Evolutionary conservation across 2,797 vertebrate species (phyloP), one percentile per base, ranked within the genome.

Genomic region (Scleropages formosus): DNA sequence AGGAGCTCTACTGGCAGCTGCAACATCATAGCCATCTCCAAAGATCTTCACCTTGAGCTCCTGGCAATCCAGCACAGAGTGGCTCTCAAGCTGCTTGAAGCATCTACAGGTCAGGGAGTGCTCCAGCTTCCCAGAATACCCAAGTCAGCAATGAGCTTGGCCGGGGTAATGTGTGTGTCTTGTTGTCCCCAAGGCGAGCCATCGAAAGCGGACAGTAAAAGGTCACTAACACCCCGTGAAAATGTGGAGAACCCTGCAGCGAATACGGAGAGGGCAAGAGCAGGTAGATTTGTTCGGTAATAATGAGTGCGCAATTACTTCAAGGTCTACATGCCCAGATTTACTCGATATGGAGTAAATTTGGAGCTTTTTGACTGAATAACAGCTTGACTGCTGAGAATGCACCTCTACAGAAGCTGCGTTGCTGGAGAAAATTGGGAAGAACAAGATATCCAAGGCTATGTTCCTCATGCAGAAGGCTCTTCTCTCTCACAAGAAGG

Each of bases 401-500:
- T 66, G 12, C 49, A 84, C 82, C 63, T 10, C 67, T 15, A 78
- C 78, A 92, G 96, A 98, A 80, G 78, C 80, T 77, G 79, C 83
- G 74, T 78, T 97, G 78, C 84, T 94, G 84, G 89, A 89, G 81
- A 90, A 89, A 86, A 93, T 97, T 67, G 94, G 91, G 82, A 96
- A 90, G 84, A 98, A 96, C 87, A 94, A 93, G 66, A 80, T 97
- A 67, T 96, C 94, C 80, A 96, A 87, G 91, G 94, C 95, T 63
- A 83, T 95, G 74, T 96, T 93, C 81, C 87, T 98, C 84, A 92
- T 93, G 79, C 94, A 98, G 83, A 98, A 96, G 81, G 92, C 94
- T 74, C 85, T 86, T 66, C 75, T 92, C 79, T 79, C 86, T 20
- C 87, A 88, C 82, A 91, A 85, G 79, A 84, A 85, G 53, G 84